Evolutionary conservation across 2,888 invertebrate genomes (phyloP).

Genomic region (Oegoconia quadripuncta): DNA sequence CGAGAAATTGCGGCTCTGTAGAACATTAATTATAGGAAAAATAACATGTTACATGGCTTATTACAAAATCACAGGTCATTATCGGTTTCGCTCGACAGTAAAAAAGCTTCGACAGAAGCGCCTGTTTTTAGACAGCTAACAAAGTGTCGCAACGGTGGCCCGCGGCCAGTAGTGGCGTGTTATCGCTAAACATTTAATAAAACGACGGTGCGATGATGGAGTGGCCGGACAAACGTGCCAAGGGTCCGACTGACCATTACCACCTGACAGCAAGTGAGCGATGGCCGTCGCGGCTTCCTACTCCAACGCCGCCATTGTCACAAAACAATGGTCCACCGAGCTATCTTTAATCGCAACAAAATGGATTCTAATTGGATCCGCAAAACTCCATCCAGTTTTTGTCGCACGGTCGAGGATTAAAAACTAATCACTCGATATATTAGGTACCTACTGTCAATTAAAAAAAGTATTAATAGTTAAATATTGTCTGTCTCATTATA

Average conservation of each 20-base stretch:
- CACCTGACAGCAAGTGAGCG: conserved; percentile 71
- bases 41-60: not conserved
- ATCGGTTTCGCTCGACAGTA: conserved; percentile 34
- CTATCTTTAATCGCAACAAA: conserved; percentile 72
- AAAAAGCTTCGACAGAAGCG: conserved; percentile 34
- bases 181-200: conserved; percentile 64
- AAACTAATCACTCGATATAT: conserved; percentile 37
- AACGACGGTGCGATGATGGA: conserved; percentile 63
- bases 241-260: conserved; percentile 60
- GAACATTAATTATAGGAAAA: too few relatives aligned
- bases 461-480: too few relatives aligned
- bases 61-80: conserved; percentile 3
- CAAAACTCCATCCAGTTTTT: conserved; percentile 46
- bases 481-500: too few relatives aligned
- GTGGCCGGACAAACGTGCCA: conserved; percentile 44
- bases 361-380: conserved; percentile 73
- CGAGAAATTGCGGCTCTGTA: too few relatives aligned
- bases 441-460: conserved; percentile 31
- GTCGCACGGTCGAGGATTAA: conserved; percentile 29
- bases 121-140: conserved; percentile 47
- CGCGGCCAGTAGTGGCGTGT: conserved; percentile 27
- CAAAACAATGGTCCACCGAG: conserved; percentile 63
- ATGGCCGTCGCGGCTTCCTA: conserved; percentile 54
- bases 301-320: conserved; percentile 56
- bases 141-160: conserved; percentile 57